Conservation (phyloP, 2,797 vertebrate genomes). For the Streptopelia turtur region DNA sequence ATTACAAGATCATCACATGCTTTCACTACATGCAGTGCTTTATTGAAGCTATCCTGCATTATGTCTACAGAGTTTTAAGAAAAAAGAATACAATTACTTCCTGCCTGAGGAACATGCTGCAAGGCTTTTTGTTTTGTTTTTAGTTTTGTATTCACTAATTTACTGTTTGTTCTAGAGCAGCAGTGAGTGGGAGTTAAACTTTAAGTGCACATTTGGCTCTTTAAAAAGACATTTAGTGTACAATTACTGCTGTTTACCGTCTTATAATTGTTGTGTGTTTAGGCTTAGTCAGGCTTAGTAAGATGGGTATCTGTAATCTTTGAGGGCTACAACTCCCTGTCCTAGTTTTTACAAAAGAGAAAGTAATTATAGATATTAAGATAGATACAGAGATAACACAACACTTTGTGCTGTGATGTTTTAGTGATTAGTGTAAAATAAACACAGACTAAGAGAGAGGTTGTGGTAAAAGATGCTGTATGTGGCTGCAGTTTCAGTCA, state of each 20-base stretch:
- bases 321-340: constrained; percentile 63
- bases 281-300: constrained; percentile 54
- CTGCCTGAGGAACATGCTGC: constrained; percentile 42
- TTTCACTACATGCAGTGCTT: constrained; percentile 35
- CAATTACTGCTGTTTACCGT: constrained; percentile 69
- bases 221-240: constrained; percentile 73
- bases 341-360: constrained; percentile 59
- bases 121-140: not conserved
- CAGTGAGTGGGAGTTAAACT: constrained; percentile 68
- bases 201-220: constrained; percentile 71
- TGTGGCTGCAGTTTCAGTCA: not conserved
- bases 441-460: not conserved
- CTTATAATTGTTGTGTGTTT: constrained; percentile 67
- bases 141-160: constrained; percentile 67
- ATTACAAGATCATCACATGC: not conserved
- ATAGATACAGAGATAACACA: constrained; percentile 49
- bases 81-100: constrained; percentile 9
- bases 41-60: constrained; percentile 40
- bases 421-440: constrained; percentile 34
- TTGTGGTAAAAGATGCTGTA: not conserved
- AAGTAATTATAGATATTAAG: constrained; percentile 65
- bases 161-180: constrained; percentile 73
- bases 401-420: constrained; percentile 20
- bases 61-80: not conserved
- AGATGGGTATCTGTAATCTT: constrained; percentile 67